Evolutionary conservation across 2,888 invertebrate genomes (phyloP).

Genomic region (Halictus ligatus): DNA sequence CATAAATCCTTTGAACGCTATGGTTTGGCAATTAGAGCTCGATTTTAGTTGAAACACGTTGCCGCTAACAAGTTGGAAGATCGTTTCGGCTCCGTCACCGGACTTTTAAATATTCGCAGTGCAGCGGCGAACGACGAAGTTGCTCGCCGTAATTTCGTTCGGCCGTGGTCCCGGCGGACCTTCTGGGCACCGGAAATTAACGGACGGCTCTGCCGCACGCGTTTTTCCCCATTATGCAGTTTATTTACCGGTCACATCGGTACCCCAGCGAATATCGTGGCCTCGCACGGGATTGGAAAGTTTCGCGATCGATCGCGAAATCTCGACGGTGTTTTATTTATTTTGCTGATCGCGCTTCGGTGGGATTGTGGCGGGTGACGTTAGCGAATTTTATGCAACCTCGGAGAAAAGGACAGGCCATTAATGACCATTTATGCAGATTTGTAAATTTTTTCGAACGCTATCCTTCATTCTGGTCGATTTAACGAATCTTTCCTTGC

Average conservation of each 20-base stretch:
- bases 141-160: constrained; percentile 22
- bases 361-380: neutral
- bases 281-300: constrained; percentile 12
- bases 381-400: neutral
- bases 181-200: constrained; percentile 36
- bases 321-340: neutral
- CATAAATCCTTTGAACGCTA: neutral
- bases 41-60: neutral
- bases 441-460: neutral
- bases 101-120: neutral
- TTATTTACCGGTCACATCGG: constrained; percentile 19
- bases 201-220: constrained; percentile 1
- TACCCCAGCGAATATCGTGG: neutral
- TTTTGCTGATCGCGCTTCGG: neutral
- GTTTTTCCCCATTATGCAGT: constrained; percentile 30
- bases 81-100: neutral
- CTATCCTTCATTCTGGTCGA: neutral
- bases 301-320: constrained; percentile 11
- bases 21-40: neutral
- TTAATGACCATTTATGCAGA: neutral
- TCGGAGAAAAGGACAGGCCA: too few species aligned
- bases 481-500: neutral
- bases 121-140: neutral
- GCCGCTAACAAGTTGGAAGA: too few species aligned
- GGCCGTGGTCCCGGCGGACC: constrained; percentile 3